Percentiles rank a stretch among this genome's conserved stretches.
Conservation (phyloP, 2,888 invertebrate genomes). For the Sphinx pinastri region DNA sequence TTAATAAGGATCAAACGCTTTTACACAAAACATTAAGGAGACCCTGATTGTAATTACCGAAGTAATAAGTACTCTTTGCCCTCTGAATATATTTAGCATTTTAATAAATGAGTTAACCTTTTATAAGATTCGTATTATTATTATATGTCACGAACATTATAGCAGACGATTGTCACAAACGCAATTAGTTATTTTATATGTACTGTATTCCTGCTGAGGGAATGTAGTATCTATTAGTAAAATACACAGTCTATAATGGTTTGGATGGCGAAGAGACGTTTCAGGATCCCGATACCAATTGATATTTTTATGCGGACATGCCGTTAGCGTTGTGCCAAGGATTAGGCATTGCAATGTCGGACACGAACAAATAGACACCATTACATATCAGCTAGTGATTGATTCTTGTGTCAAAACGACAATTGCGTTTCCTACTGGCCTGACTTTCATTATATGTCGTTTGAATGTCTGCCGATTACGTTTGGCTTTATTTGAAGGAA, state of each 20-base stretch:
- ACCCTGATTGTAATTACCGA: background rate
- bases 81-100: conserved; percentile 10
- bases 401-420: conserved; percentile 53
- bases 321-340: conserved; percentile 75
- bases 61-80: background rate
- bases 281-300: conserved; percentile 40
- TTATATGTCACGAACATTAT: conserved; percentile 17
- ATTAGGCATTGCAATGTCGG: conserved; percentile 75
- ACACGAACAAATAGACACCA: conserved; percentile 75
- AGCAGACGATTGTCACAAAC: conserved; percentile 39
- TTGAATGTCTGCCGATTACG: conserved; percentile 20
- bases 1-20: background rate
- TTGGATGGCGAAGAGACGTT: conserved; percentile 14
- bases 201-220: background rate
- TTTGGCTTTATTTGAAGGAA: conserved; percentile 14
- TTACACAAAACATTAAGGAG: background rate
- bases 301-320: conserved; percentile 74
- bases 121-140: background rate
- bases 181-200: conserved; percentile 38
- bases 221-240: background rate
- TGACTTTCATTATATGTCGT: conserved; percentile 24
- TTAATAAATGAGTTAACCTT: conserved; percentile 9
- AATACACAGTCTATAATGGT: conserved; percentile 35
- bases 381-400: conserved; percentile 72
- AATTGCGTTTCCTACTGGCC: conserved; percentile 28